Percentiles rank a stretch among this genome's conserved stretches.
Evolutionary conservation across 2,797 vertebrate species (phyloP).

Genomic region (Nothura maculosa): DNA sequence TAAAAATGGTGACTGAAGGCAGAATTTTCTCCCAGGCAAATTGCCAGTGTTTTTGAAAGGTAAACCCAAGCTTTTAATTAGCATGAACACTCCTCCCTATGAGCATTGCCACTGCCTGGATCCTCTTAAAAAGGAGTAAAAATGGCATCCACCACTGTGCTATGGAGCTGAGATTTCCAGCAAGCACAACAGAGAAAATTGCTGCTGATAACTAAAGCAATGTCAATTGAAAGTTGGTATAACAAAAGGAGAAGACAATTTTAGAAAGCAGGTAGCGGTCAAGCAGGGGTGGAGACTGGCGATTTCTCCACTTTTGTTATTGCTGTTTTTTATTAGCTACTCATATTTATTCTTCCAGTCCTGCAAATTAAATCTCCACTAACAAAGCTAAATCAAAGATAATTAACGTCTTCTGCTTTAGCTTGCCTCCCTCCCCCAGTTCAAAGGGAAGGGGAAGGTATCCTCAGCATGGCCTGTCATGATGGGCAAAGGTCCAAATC

Average conservation of each 20-base stretch:
- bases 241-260: neutral
- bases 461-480: slow-evolving; percentile 28
- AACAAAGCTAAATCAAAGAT: slow-evolving; percentile 39
- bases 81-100: slow-evolving; percentile 48
- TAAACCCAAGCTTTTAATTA: slow-evolving; percentile 73
- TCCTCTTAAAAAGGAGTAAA: slow-evolving; percentile 56
- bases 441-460: slow-evolving; percentile 55
- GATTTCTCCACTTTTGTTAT: neutral
- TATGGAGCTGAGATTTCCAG: neutral
- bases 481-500: slow-evolving; percentile 50
- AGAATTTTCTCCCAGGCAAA: slow-evolving; percentile 55
- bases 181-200: neutral
- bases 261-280: neutral
- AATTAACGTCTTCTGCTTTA: slow-evolving; percentile 41
- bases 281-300: neutral
- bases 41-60: slow-evolving; percentile 60
- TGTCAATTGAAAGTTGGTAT: neutral
- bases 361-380: slow-evolving; percentile 37
- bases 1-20: slow-evolving; percentile 66
- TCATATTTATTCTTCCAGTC: neutral
- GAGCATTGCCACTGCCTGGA: slow-evolving; percentile 29
- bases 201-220: neutral
- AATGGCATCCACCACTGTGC: slow-evolving; percentile 26
- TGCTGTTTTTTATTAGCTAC: neutral
- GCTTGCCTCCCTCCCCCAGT: slow-evolving; percentile 10